A percentile compares a stretch with the other conserved stretches of the same genome.
Conservation (phyloP, 2,113 vertebrate genomes). For the Leucoraja erinaceus region DNA sequence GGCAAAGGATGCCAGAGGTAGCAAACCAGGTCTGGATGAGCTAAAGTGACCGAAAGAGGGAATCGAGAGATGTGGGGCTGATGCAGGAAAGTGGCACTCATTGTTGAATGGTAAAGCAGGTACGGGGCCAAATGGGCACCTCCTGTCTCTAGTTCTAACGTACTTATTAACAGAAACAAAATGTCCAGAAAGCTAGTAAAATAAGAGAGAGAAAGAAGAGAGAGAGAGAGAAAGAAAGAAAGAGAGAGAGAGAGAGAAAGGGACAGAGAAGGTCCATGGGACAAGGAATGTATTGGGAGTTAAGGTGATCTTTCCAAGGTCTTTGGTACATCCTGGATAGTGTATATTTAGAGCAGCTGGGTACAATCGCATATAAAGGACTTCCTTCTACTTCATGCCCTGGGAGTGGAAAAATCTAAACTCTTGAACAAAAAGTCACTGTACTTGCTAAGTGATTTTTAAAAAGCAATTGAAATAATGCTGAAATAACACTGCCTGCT, state of each 20-base stretch:
- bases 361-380: neutral
- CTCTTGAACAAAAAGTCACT: neutral
- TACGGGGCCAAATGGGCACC: too few relatives aligned
- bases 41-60: too few relatives aligned
- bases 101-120: too few relatives aligned
- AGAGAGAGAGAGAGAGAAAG: neutral
- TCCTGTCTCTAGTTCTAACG: too few relatives aligned
- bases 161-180: neutral
- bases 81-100: too few relatives aligned
- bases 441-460: slow-evolving; percentile 11
- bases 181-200: neutral
- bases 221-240: neutral
- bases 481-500: neutral
- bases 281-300: neutral
- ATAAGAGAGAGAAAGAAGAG: neutral
- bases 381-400: neutral
- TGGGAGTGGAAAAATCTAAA: neutral
- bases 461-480: slow-evolving; percentile 4
- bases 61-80: neutral
- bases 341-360: neutral
- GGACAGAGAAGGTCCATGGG: neutral
- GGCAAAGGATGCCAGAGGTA: neutral
- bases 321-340: slow-evolving; percentile 7
- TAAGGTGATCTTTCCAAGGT: neutral
- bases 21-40: too few relatives aligned